Evolutionary conservation across 2,113 vertebrate genomes (phyloP), one percentile per base, ranked within the genome.

Genomic region (Bufo bufo): DNA sequence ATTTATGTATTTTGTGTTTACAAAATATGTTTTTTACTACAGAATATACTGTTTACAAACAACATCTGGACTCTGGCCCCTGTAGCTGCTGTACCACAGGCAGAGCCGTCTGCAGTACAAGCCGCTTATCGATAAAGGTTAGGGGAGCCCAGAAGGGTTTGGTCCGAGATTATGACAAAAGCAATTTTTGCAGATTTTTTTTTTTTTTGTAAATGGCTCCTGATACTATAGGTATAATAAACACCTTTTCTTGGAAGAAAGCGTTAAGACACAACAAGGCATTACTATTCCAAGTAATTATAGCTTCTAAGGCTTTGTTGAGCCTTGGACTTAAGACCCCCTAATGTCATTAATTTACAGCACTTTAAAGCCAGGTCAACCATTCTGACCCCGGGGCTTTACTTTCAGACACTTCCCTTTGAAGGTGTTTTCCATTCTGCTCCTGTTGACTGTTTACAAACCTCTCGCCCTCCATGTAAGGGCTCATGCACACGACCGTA

Each of bases 261-360:
- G 45, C 11, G 10, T 69, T 14, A 72, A 45, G 69, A 72, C 33
- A 1, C 33, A 74, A 6, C 11, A 75, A 13, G 47, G 47, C 72
- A 50, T 75, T 49, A 80, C 54, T 52, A 59, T 47, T 65, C 45
- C 56, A 17, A 65, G 71, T 78, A 78, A 78, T 65, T 65, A 11
- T 20, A 78, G 54, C 58, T 77, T 85, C 56, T 86, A 19, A 50
- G 59, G 72, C 72, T 77, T 77, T 85, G 61, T 52, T 33, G 45
- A 61, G 54, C 33, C 45, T 63, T 52, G 56, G n/a, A 86, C 58
- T 65, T 49, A 52, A 49, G 59, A 33, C 49, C 65, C 65, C 61
- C 17, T 54, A 69, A 69, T 66, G 59, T 77, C 85, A 66, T 79
- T 79, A 69, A 86, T 86, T 86, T 77, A 79, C 47, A 33, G 77